Percentiles rank a stretch among this genome's conserved stretches.
Evolutionary conservation across 2,888 invertebrate genomes (phyloP).

Genomic region (Nomada goodeniana): DNA sequence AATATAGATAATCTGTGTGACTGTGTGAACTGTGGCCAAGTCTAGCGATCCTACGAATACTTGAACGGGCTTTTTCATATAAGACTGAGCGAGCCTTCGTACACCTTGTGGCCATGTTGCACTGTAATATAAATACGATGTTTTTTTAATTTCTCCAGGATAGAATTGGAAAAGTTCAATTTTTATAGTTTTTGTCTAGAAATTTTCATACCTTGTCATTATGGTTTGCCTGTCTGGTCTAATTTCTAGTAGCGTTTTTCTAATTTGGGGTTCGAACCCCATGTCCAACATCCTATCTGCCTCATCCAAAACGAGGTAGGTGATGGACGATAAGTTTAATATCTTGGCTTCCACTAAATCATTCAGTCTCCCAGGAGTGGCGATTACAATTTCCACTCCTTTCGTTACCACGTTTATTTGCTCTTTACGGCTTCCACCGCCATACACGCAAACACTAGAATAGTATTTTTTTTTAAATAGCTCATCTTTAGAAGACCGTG

Average conservation of each 20-base stretch:
- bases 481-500: neutral
- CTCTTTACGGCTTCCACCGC: slow-evolving; percentile 92
- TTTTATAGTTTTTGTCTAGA: neutral
- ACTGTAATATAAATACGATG: slow-evolving; percentile 81
- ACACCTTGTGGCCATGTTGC: slow-evolving; percentile 98
- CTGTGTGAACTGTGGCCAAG: slow-evolving; percentile 95
- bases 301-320: slow-evolving; percentile 96
- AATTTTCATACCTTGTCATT: slow-evolving; percentile 91
- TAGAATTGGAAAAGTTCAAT: neutral
- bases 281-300: slow-evolving; percentile 95
- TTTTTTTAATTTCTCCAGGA: neutral
- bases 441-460: slow-evolving; percentile 93
- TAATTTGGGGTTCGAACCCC: slow-evolving; percentile 95
- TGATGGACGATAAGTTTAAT: slow-evolving; percentile 91
- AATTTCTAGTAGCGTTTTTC: slow-evolving; percentile 91
- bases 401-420: slow-evolving; percentile 90
- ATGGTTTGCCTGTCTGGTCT: slow-evolving; percentile 97
- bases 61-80: slow-evolving; percentile 95
- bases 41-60: slow-evolving; percentile 95
- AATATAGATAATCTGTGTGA: slow-evolving; percentile 92
- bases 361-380: slow-evolving; percentile 96
- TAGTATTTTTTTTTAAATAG: slow-evolving; percentile 19
- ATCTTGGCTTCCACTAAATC: slow-evolving; percentile 90
- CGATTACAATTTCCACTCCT: slow-evolving; percentile 97
- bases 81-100: slow-evolving; percentile 92